Base-by-base conservation (phyloP, 2,888 invertebrate species). In the Pomacea canaliculata region DNA sequence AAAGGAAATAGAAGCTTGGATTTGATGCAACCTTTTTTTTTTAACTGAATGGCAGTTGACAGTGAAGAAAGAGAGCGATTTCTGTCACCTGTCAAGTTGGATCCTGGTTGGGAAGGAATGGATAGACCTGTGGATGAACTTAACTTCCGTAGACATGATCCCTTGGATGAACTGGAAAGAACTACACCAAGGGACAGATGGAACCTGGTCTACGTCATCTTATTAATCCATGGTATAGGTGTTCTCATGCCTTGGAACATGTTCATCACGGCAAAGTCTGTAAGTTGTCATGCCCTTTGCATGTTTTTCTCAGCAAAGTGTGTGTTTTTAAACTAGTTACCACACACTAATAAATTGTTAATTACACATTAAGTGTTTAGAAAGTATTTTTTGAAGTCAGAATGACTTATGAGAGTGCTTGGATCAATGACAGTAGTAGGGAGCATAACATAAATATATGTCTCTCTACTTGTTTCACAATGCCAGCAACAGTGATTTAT, bases 191-290 rank as follows among this genome's bases (percentile, higher is more conserved):
- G 63, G 18, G 85, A 85, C 77, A 83, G 83, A 81, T 83, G 75
- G 69, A 71, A 81, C 66, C 90, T 97, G 68, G 96, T 99, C 67
- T 97, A 96, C 91, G 91, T 96, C 75, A 97, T 97, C 78, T 93
- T 99, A 89, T 84, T 98, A 83, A 93, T 98, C 71, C 98, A 99
- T 91, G 99, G 99, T 13, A 93, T 99, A 82, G 99, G 98, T 66
- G 95, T 96, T 0, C 93, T 96, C 79, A 97, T 97, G 92, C 97
- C 99, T 19, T 99, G 99, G 99, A 99, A 99, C 92, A 98, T 98
- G 97, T 98, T 99, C 91, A 98, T 99, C 90, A 99, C 96, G 80
- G 97, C 98, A 60, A 95, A 95, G 91, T 90, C 91, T 84, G 95
- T 95, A 92, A 93, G 94, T 92, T 70, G 65, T 65, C 19, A 18